A percentile compares a stretch with the other conserved stretches of the same genome.
Evolutionary conservation across 2,888 invertebrate genomes (phyloP).

Genomic region (Hylaea fasciaria): DNA sequence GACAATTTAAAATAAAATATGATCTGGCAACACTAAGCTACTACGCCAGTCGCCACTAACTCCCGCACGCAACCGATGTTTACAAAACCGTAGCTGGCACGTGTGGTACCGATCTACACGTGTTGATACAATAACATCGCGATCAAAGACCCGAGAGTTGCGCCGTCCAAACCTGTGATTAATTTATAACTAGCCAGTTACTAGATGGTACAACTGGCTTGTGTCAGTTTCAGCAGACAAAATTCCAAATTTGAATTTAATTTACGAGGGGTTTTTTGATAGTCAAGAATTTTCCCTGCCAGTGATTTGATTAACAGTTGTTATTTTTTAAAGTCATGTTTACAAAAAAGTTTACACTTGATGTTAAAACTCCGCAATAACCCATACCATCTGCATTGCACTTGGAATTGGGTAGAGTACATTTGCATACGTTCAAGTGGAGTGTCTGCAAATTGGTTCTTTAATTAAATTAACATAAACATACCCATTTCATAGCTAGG

Average conservation of each 20-base stretch:
- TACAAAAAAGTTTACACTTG: background rate
- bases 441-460: no score
- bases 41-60: slow-evolving; percentile 9
- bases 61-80: slow-evolving; percentile 51
- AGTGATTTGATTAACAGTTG: background rate
- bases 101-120: slow-evolving; percentile 58
- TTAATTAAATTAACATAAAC: no score
- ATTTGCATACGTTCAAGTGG: no score
- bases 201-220: slow-evolving; percentile 19
- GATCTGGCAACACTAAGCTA: slow-evolving; percentile 23
- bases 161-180: slow-evolving; percentile 47
- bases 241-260: slow-evolving; percentile 16
- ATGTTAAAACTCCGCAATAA: no score
- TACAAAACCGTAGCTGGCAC: slow-evolving; percentile 56
- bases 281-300: background rate
- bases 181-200: slow-evolving; percentile 54
- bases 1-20: background rate
- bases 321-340: background rate
- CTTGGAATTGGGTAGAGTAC: no score
- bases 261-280: slow-evolving; percentile 6
- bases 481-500: no score
- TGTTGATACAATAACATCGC: slow-evolving; percentile 71
- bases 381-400: no score
- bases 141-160: slow-evolving; percentile 69
- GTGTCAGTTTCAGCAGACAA: slow-evolving; percentile 22